These are phyloP conservation scores for Campopleginae sp. DNA, from an alignment of 2,888 invertebrate genomes.

Conservation along the genomic window DNA sequence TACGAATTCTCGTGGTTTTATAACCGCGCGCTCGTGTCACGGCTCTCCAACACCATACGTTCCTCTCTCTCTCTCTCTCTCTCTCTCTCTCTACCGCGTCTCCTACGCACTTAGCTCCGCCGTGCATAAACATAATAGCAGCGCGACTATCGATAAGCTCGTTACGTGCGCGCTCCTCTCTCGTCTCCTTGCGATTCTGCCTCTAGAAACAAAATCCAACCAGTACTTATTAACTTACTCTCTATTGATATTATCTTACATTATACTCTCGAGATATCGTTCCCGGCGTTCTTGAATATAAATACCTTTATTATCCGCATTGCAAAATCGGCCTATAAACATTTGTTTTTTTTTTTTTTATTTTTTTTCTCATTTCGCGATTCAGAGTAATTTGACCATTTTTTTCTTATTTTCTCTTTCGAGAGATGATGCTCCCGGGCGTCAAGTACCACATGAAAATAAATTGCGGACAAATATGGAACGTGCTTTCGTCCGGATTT, in stretches of 20 bases:
- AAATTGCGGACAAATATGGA: background rate
- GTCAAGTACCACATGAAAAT: background rate
- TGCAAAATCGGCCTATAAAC: background rate
- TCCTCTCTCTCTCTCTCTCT: background rate
- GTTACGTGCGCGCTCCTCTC: constrained; percentile 15
- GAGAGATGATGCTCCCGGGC: too few relatives aligned
- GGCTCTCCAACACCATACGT: constrained; percentile 38
- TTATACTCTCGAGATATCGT: background rate
- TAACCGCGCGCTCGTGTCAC: constrained; percentile 57
- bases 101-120: background rate
- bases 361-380: background rate
- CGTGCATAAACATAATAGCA: constrained; percentile 24
- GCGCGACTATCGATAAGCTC: constrained; percentile 47
- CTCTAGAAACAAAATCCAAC: constrained; percentile 26
- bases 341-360: background rate
- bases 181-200: background rate
- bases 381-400: background rate
- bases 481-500: background rate
- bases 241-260: constrained; percentile 14
- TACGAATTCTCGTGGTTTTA: constrained; percentile 58
- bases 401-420: too few relatives aligned
- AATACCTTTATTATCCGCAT: background rate
- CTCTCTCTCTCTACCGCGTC: too few relatives aligned
- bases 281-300: background rate
- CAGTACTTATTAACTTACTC: constrained; percentile 17